A percentile compares a stretch with the other conserved stretches of the same genome.
phyloP scores from a whole-genome alignment of 2,888 invertebrate species.

The Danaus chrysippus region DNA sequence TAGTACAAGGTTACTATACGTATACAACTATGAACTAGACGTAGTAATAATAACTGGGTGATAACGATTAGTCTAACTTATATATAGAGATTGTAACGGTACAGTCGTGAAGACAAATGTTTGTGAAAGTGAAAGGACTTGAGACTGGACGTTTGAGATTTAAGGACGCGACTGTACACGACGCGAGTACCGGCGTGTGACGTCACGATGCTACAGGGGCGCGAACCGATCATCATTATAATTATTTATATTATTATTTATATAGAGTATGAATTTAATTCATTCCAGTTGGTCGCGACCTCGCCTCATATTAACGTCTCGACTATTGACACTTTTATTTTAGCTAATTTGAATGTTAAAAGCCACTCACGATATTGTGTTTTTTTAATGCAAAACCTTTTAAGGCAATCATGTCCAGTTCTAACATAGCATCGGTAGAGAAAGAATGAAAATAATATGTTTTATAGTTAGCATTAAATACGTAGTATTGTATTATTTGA shows the following conservation, averaged over 20 bases:
- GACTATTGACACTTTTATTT: not conserved
- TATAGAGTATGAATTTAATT: not conserved
- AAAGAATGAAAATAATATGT: too few relatives aligned
- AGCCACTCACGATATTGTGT: constrained; percentile 13
- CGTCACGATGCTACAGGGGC: not conserved
- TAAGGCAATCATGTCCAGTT: too few relatives aligned
- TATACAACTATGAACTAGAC: constrained; percentile 1
- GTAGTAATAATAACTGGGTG: too few relatives aligned
- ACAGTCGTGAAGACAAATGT: constrained; percentile 16
- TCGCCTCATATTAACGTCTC: not conserved
- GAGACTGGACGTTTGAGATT: not conserved
- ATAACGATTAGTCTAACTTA: not conserved
- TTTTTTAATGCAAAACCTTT: constrained; percentile 1
- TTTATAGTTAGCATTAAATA: too few relatives aligned
- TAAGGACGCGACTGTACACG: not conserved
- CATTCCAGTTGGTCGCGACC: not conserved
- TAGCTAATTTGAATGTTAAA: constrained; percentile 5
- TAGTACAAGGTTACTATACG: constrained; percentile 8
- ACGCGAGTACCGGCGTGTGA: not conserved
- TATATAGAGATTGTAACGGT: not conserved
- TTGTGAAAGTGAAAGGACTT: constrained; percentile 5
- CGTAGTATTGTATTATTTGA: too few relatives aligned
- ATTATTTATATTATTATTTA: not conserved
- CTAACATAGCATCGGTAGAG: too few relatives aligned
- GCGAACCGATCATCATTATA: not conserved